Evolutionary conservation across 2,113 vertebrate genomes (phyloP), one percentile per base, ranked within the genome.

Genomic region (Saimiri boliviensis): DNA sequence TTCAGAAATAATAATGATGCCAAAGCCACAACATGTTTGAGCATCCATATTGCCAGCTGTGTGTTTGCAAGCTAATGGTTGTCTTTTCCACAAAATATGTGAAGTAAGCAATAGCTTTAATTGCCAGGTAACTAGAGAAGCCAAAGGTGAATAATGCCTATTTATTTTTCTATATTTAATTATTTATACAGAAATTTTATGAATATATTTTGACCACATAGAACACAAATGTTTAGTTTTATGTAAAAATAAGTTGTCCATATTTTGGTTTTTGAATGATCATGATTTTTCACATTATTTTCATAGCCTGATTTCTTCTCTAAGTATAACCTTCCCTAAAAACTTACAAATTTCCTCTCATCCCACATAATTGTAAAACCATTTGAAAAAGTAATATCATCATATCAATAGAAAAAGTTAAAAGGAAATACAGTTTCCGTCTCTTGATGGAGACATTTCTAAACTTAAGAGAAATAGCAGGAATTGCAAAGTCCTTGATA

Each of bases 121-220:
- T 91, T 91, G 56, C 56, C 89, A 73, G 70, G 49, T 90, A 94
- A 92, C 80, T 32, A 93, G 58, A 89, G 40, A 92, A 83, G 21
- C 37, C 84, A 85, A 73, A 92, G 90, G 27, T 49, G 27, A 91
- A 79, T 83, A 90, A 96, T 83, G 52, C 23, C 35, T 49, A 7
- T 66, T 96, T 92, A 89, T 63, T 97, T 95, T 95, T 86, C 63
- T 83, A 35, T 66, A 40, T 87, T 90, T 93, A 89, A 89, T 89
- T 94, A 91, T 87, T 96, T 86, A 58, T 95, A 42, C 86, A 93
- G 84, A 95, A 90, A 94, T 89, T 80, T 68, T 35, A 74, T 56
- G 47, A 87, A 85, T 40, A 14, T 42, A 76, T 85, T 71, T 93
- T 58, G 37, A n/a, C 35, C 20, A 93, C 37, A 58, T 76, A 66